Evolutionary conservation across 2,113 vertebrate species (phyloP).

Genomic region (Porphyrio hochstetteri): DNA sequence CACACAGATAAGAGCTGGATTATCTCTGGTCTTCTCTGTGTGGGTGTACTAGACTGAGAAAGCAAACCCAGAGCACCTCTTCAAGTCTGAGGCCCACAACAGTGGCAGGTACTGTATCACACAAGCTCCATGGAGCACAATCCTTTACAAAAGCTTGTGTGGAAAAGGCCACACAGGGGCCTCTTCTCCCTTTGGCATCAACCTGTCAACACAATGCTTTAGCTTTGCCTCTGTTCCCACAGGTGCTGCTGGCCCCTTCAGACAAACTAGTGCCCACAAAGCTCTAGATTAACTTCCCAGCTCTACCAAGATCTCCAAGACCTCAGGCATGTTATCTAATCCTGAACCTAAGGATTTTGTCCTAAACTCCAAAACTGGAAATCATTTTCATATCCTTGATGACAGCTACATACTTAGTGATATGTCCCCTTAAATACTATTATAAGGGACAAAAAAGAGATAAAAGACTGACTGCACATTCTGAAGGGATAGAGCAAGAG

Average conservation of each 20-base stretch:
- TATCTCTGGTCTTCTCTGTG: neutral
- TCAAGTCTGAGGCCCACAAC: neutral
- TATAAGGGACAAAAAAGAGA: neutral
- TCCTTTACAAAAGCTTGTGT: neutral
- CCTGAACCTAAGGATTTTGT: neutral
- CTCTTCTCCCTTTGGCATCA: neutral
- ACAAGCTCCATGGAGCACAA: fast-evolving
- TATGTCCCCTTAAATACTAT: neutral
- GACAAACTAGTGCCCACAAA: neutral
- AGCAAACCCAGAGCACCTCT: neutral
- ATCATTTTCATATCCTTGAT: neutral
- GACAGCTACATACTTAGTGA: neutral
- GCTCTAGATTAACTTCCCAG: neutral
- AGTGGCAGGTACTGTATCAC: neutral
- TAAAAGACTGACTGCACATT: neutral
- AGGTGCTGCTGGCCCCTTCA: neutral
- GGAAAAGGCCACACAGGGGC: neutral
- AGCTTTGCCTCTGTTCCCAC: neutral
- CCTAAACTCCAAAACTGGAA: neutral
- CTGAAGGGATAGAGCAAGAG: neutral
- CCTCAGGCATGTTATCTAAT: neutral
- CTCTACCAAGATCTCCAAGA: neutral
- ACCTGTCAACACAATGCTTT: neutral
- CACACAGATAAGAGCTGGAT: neutral
- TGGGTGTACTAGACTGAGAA: neutral